Evolutionary conservation across 2,113 vertebrate genomes (phyloP).

Genomic region (Chaetodon trifascialis): DNA sequence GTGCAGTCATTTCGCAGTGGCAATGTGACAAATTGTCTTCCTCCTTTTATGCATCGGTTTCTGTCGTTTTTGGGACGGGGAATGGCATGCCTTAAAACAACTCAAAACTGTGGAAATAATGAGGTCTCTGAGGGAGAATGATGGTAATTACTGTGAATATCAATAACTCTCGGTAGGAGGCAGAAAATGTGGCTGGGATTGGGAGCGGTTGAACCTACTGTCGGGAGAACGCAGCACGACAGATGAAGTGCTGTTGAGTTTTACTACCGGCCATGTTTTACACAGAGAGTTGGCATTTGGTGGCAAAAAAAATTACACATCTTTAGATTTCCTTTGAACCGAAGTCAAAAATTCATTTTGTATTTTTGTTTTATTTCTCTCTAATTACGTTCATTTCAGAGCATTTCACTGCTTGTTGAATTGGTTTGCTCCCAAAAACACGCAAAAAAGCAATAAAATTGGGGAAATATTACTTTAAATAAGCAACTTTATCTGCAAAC

Average conservation of each 20-base stretch:
- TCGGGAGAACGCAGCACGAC: slow-evolving; percentile 28
- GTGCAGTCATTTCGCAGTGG: slow-evolving; percentile 31
- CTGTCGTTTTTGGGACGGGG: slow-evolving; percentile 49
- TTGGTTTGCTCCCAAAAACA: not conserved
- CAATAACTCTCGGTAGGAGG: slow-evolving; percentile 59
- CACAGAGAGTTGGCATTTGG: slow-evolving; percentile 20
- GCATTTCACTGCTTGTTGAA: too few species aligned
- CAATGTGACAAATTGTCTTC: slow-evolving; percentile 50
- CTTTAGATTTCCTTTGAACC: slow-evolving; percentile 23
- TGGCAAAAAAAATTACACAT: slow-evolving; percentile 2
- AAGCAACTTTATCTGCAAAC: too few species aligned
- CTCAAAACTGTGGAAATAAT: slow-evolving; percentile 69
- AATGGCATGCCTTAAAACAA: slow-evolving; percentile 58
- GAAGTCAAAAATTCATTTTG: not conserved
- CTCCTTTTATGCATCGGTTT: slow-evolving; percentile 48
- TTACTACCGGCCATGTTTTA: slow-evolving; percentile 41
- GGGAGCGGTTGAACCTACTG: slow-evolving; percentile 46
- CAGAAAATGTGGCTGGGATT: slow-evolving; percentile 40
- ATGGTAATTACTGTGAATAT: slow-evolving; percentile 72
- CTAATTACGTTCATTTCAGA: not conserved
- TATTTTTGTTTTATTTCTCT: not conserved
- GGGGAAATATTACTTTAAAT: too few species aligned
- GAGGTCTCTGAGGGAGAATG: slow-evolving; percentile 69
- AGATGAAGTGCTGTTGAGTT: slow-evolving; percentile 45
- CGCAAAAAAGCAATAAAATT: too few species aligned